Evolutionary conservation across 2,113 vertebrate species (phyloP).

Genomic region (Pavo muticus): DNA sequence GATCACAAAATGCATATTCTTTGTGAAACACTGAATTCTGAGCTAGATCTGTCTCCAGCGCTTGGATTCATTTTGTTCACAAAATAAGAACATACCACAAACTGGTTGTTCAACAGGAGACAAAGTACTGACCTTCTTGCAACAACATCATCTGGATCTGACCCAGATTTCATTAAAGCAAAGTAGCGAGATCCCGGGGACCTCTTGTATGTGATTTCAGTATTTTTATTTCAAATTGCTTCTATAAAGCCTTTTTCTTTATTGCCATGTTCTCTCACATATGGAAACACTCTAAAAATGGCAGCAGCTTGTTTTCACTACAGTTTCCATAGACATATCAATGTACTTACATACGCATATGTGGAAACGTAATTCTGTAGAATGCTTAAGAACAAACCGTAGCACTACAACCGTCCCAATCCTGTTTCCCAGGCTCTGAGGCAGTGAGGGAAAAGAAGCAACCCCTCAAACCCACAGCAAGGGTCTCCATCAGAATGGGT

Average conservation of each 20-base stretch:
- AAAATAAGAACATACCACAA: neutral
- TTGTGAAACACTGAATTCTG: neutral
- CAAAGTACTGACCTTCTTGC: neutral
- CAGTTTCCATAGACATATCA: neutral
- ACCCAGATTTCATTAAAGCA: neutral
- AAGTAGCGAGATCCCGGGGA: neutral
- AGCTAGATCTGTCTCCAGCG: neutral
- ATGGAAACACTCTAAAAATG: neutral
- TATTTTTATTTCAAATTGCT: neutral
- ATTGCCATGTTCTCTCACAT: neutral
- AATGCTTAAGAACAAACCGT: neutral
- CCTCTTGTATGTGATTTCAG: neutral
- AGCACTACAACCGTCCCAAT: neutral
- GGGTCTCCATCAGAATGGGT: neutral
- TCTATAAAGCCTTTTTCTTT: neutral
- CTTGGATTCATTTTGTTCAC: neutral
- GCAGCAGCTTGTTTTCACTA: neutral
- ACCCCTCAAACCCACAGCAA: accelerated
- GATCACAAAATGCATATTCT: neutral
- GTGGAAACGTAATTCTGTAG: neutral
- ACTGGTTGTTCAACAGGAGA: neutral
- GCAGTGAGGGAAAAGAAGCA: neutral
- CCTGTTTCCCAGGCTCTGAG: neutral
- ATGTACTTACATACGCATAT: neutral
- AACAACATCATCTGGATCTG: neutral